phyloP scores from a whole-genome alignment of 1,140 invertebrate genomes.

The Panagrolaimus sp. region DNA sequence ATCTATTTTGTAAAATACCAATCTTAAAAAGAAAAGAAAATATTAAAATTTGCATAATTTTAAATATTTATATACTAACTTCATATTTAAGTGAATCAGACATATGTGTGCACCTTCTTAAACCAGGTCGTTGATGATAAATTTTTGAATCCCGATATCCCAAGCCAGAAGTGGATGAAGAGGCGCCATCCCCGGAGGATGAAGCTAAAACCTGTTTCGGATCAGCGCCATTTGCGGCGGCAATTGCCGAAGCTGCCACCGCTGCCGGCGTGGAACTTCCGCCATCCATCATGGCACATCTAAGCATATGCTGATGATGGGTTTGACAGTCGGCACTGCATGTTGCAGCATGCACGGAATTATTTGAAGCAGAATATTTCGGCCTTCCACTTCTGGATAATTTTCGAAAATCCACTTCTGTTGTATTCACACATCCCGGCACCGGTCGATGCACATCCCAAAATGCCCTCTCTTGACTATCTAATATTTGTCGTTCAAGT shows the following conservation, averaged over 20 bases:
- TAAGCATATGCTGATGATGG: conserved; percentile 15
- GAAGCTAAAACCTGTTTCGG: conserved; percentile 3
- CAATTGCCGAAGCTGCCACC: not conserved
- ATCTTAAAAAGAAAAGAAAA: conserved; percentile 46
- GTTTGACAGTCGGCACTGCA: conserved; percentile 19
- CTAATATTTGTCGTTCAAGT: conserved; percentile 90
- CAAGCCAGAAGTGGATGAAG: not conserved
- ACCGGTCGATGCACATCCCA: conserved; percentile 99
- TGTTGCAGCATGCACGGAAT: conserved; percentile 27
- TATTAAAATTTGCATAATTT: conserved; percentile 10
- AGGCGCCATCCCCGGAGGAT: conserved; percentile 10
- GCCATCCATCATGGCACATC: conserved; percentile 16
- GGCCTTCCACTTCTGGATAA: conserved; percentile 76
- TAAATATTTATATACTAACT: conserved; percentile 29
- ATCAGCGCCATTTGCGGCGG: conserved; percentile 21
- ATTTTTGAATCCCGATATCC: conserved; percentile 14
- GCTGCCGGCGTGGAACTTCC: not conserved
- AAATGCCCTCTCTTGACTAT: conserved; percentile 96
- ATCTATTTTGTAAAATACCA: conserved; percentile 67
- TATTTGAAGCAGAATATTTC: conserved; percentile 54
- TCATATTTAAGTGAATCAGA: conserved; percentile 58
- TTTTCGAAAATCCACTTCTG: conserved; percentile 73
- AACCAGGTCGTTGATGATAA: conserved; percentile 48
- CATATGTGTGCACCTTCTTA: conserved; percentile 54
- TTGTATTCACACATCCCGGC: conserved; percentile 97